Conservation (phyloP, 1,140 invertebrate genomes). For the Drosophila repletoides region DNA sequence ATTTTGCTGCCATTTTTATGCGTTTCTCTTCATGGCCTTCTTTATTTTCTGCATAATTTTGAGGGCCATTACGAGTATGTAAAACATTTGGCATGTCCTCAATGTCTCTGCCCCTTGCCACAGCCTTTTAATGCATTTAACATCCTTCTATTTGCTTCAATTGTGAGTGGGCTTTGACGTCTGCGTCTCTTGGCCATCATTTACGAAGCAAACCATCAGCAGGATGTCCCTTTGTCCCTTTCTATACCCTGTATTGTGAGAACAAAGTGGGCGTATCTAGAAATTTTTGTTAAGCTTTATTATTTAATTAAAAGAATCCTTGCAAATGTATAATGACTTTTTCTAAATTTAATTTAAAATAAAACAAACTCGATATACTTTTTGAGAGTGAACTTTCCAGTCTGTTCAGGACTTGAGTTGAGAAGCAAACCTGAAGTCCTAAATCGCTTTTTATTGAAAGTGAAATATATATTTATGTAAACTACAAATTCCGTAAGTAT, state of each 20-base stretch:
- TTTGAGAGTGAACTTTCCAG: too few species aligned
- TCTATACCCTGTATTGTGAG: neutral
- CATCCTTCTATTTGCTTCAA: constrained; percentile 4
- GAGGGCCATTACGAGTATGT: neutral
- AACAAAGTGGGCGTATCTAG: neutral
- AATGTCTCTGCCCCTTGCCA: too few species aligned
- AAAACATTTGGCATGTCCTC: constrained; percentile 11
- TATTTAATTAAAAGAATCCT: too few species aligned
- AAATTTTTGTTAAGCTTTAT: neutral
- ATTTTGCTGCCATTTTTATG: constrained; percentile 4
- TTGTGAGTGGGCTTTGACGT: constrained; percentile 3
- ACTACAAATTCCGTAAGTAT: too few species aligned
- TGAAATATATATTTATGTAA: too few species aligned
- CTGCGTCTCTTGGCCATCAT: constrained; percentile 6
- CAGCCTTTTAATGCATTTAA: neutral
- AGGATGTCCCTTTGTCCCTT: neutral
- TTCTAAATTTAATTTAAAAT: too few species aligned
- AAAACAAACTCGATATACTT: too few species aligned
- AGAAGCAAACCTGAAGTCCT: too few species aligned
- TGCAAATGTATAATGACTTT: too few species aligned
- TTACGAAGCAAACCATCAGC: constrained; percentile 10
- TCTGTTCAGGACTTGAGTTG: too few species aligned
- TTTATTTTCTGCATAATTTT: constrained; percentile 23
- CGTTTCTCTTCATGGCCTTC: constrained; percentile 7
- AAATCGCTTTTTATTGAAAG: too few species aligned